These are phyloP conservation scores for Leptogaster cylindrica DNA, from an alignment of 2,888 invertebrate genomes.

Conservation along the genomic window DNA sequence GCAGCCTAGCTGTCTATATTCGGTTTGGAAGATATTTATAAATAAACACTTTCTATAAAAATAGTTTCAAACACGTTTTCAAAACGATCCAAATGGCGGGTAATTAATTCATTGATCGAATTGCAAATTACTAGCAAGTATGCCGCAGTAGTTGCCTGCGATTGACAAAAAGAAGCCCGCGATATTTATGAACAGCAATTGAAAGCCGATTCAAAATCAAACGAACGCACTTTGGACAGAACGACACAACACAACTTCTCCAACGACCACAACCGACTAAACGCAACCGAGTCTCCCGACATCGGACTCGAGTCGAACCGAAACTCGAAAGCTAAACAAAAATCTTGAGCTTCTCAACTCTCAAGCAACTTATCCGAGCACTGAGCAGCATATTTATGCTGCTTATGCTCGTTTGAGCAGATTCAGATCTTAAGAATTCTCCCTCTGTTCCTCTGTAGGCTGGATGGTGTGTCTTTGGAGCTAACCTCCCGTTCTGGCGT, in stretches of 20 bases:
- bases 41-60: slow-evolving; percentile 24
- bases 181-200: neutral
- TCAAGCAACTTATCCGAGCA: slow-evolving; percentile 16
- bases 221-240: neutral
- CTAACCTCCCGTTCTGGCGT: neutral
- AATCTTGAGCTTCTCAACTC: too few relatives aligned
- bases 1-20: slow-evolving; percentile 15
- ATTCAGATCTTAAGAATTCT: neutral
- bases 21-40: slow-evolving; percentile 20
- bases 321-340: too few relatives aligned
- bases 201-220: neutral
- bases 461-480: slow-evolving; percentile 26
- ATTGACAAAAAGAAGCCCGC: too few relatives aligned
- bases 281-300: slow-evolving; percentile 7
- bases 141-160: neutral
- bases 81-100: slow-evolving; percentile 6
- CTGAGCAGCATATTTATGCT: slow-evolving; percentile 15
- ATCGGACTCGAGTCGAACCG: too few relatives aligned
- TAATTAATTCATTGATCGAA: slow-evolving; percentile 41
- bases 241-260: neutral
- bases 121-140: slow-evolving; percentile 28
- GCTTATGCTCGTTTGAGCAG: slow-evolving; percentile 10
- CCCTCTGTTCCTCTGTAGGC: neutral
- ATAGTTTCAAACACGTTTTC: slow-evolving; percentile 22
- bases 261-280: slow-evolving; percentile 22